phyloP scores from a whole-genome alignment of 1,140 invertebrate species.

The Drosophila seguyi region DNA sequence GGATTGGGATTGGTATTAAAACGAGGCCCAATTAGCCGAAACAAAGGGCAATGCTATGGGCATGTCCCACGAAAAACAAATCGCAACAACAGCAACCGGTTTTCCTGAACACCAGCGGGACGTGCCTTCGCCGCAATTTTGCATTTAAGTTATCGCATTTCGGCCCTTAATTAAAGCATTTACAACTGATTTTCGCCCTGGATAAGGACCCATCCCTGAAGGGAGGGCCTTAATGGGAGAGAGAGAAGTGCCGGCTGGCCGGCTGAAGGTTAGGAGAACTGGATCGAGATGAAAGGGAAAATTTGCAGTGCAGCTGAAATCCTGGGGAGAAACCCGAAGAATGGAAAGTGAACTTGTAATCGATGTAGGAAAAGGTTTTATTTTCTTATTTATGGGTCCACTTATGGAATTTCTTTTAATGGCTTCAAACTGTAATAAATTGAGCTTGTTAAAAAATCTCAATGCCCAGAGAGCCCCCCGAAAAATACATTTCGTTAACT shows the following conservation, averaged over 20 bases:
- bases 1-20: constrained; percentile 7
- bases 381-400: constrained; percentile 9
- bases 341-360: constrained; percentile 21
- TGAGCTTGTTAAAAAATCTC: background rate
- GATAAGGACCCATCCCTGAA: constrained; percentile 44
- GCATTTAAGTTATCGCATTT: constrained; percentile 72
- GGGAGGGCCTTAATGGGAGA: background rate
- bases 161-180: constrained; percentile 73
- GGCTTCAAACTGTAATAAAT: background rate
- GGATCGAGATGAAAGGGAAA: constrained; percentile 40
- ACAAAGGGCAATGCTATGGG: constrained; percentile 50
- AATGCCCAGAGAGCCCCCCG: background rate
- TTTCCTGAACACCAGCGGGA: constrained; percentile 38
- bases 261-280: constrained; percentile 44
- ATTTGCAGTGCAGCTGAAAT: constrained; percentile 30
- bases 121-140: constrained; percentile 70
- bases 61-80: constrained; percentile 38
- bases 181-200: constrained; percentile 66
- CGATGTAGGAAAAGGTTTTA: background rate
- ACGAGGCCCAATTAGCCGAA: constrained; percentile 48
- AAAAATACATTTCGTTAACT: constrained; percentile 15
- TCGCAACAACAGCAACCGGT: constrained; percentile 45
- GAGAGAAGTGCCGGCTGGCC: constrained; percentile 20
- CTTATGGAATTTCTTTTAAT: background rate
- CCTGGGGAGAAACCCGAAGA: constrained; percentile 45